Conservation (phyloP, 2,113 vertebrate species). For the Onychorhynchus coronatus region DNA sequence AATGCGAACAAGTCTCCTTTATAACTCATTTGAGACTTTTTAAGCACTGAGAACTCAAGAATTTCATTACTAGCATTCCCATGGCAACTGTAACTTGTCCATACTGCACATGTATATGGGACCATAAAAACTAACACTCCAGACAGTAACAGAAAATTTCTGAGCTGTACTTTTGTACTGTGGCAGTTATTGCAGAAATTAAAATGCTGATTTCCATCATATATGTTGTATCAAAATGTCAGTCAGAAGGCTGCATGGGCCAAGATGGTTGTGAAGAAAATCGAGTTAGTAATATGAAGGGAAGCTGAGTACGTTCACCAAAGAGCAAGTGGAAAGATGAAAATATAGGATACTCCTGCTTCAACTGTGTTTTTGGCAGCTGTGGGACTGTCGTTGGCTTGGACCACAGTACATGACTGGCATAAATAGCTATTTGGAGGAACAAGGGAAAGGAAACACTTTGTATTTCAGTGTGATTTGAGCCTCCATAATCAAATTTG, state of each 20-base stretch:
- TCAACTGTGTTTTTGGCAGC: not conserved
- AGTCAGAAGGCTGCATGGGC: not conserved
- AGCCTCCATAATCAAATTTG: conserved; percentile 55
- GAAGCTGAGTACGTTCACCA: not conserved
- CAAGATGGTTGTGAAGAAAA: not conserved
- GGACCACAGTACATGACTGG: not conserved
- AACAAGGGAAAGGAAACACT: conserved; percentile 25
- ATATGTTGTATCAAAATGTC: not conserved
- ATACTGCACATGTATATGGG: not conserved
- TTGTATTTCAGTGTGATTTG: conserved; percentile 43
- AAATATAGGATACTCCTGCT: not conserved
- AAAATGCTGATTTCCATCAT: not conserved
- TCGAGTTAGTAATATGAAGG: not conserved
- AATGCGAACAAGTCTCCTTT: conserved; percentile 37
- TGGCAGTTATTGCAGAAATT: not conserved
- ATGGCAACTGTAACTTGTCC: conserved; percentile 35
- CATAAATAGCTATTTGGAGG: conserved; percentile 10
- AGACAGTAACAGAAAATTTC: conserved; percentile 12
- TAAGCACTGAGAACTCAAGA: conserved; percentile 27
- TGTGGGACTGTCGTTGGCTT: not conserved
- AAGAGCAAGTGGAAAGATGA: not conserved
- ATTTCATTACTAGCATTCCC: conserved; percentile 55
- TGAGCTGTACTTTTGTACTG: not conserved
- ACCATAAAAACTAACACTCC: conserved; percentile 29
- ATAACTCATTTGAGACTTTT: conserved; percentile 41